Base-by-base conservation (phyloP, 1,140 invertebrate species). In the Bombus vancouverensis region DNA sequence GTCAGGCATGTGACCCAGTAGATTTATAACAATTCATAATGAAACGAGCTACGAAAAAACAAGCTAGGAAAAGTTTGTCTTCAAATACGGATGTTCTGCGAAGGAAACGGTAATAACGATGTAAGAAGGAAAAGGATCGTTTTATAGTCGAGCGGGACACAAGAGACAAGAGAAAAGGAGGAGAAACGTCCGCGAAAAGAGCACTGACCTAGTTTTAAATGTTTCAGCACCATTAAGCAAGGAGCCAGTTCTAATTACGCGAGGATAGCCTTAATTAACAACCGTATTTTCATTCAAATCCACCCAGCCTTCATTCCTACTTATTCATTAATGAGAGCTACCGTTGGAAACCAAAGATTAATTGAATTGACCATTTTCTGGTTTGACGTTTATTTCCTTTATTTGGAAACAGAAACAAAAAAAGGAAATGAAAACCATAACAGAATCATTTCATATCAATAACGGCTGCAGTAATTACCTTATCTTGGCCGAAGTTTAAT, bases 401-500 rank as follows among this genome's bases (percentile, higher is more conserved):
- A 3, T 28, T 59, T 42, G 1, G 22, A 42, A 44, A 68, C 3
- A 28, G 8, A 44, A 32, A 65, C 8, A 25, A n/a, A n/a, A 9
- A 8, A 28, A 25, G 1, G 25, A 57, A 59, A 12, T 15, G 12
- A 39, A 28, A 9, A 25, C 18, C 47, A 9, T 3, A 2, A 15
- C 53, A 18, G 22, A 62, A 53, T n/a, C 18, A 25, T 78, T 39
- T 34, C 9, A 9, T 59, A 44, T n/a, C 32, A 32, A 59, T 87
- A 66, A 13, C 9, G 32, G 39, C 9, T 32, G 6, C 9, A 18
- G 44, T 32, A 37, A 59, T 92, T 92, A 95, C 95, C 93, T 98
- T 98, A 79, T 97, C 96, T 0, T 95, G 95, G 95, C 97, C 97
- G 88, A 99, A 98, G 91, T 97, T 96, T 72, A 99, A 94, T 37